Base-by-base conservation (phyloP, 2,797 vertebrate species). In the Alauda arvensis region DNA sequence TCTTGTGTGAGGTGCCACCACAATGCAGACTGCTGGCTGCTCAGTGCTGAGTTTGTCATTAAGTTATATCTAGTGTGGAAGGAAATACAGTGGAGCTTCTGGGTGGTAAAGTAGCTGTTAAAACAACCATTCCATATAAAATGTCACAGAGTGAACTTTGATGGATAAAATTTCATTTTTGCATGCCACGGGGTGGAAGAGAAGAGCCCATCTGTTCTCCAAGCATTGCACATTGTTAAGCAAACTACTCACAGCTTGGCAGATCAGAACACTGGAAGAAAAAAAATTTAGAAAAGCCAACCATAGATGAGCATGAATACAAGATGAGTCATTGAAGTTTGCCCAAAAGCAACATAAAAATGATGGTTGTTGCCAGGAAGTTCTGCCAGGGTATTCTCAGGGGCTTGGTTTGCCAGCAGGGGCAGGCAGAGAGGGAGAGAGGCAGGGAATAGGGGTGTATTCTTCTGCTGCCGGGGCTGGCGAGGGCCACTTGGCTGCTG, bases 341-440 rank as follows among this genome's bases (percentile, higher is more conserved):
- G 57, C 80, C 77, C 91, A 90, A 92, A 93, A 90, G 81, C 91
- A 70, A 81, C 71, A 81, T 91, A 88, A 92, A 91, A 93, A 84
- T 81, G 43, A 74, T 87, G 57, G 61, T 40, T 57, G 51, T 82
- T 78, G 63, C 90, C 88, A 95, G 65, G 80, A 82, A 71, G 37
- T 82, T 74, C 37, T 68, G 80, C 87, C 83, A 94, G 90, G 75
- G 74, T 79, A 71, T 82, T 93, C 77, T 93, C 77, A 61, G 0
- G 1, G 71, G 70, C 55, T 83, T 77, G 91, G 84, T 82, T 88
- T 0, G 1, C 72, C 0, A 0, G 24, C 46, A 6, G 0, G 0
- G 82, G 48, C 69, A 20, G 82, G 66, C 69, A 0, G 72, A 45
- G 85, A 14, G 48, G 28, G 83, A 57, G 48, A 39, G 70, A 21